These are phyloP conservation scores for Coelinius sp. DNA, from an alignment of 2,888 invertebrate genomes.

Conservation along the genomic window DNA sequence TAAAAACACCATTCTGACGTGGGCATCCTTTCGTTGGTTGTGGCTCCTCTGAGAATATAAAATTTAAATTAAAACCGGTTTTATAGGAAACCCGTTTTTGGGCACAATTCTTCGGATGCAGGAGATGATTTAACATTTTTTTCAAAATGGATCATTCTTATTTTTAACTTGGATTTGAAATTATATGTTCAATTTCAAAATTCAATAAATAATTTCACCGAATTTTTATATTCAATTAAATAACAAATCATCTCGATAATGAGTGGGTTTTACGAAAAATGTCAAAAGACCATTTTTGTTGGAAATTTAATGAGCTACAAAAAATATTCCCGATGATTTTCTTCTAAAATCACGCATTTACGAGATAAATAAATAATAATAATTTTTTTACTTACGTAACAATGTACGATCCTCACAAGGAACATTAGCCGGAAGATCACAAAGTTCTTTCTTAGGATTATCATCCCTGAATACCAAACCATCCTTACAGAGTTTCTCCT, in stretches of 20 bases:
- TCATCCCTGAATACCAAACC: slow-evolving; percentile 83
- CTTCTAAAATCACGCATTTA: too few relatives aligned
- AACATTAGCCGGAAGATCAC: slow-evolving; percentile 84
- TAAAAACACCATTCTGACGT: slow-evolving; percentile 84
- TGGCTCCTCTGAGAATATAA: slow-evolving; percentile 77
- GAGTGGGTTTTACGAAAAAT: too few relatives aligned
- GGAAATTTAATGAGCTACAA: too few relatives aligned
- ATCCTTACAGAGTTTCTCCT: slow-evolving; percentile 82
- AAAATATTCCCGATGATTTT: too few relatives aligned
- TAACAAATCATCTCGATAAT: too few relatives aligned
- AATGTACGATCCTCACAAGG: slow-evolving; percentile 83
- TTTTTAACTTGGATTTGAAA: neutral
- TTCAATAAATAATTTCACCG: too few relatives aligned
- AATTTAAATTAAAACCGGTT: slow-evolving; percentile 22
- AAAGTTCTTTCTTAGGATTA: slow-evolving; percentile 80
- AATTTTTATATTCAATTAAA: too few relatives aligned
- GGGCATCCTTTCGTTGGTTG: slow-evolving; percentile 82
- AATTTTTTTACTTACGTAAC: slow-evolving; percentile 77
- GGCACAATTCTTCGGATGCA: neutral
- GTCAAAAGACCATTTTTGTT: too few relatives aligned
- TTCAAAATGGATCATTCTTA: neutral
- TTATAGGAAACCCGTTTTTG: neutral
- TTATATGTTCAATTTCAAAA: too few relatives aligned
- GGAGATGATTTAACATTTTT: neutral
- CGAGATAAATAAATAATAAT: neutral